These are phyloP conservation scores for Drosophila arawakana DNA, from an alignment of 1,140 invertebrate species.

Conservation along the genomic window DNA sequence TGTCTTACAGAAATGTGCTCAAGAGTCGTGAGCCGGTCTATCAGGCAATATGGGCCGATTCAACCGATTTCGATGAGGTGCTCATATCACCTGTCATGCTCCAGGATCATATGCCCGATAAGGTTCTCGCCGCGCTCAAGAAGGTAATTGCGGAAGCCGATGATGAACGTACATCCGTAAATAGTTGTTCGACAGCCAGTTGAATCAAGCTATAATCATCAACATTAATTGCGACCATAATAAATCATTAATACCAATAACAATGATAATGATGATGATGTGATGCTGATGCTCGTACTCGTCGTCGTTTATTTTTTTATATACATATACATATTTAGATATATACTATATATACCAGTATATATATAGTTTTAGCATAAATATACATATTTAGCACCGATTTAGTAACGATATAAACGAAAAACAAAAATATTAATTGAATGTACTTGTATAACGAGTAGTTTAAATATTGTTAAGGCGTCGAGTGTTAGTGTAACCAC, in stretches of 20 bases:
- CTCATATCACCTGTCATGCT: slow-evolving; percentile 96
- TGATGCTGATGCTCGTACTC: slow-evolving; percentile 39
- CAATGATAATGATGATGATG: slow-evolving; percentile 36
- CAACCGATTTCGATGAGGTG: slow-evolving; percentile 95
- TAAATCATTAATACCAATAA: slow-evolving; percentile 20
- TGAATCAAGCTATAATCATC: slow-evolving; percentile 34
- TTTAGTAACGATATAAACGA: slow-evolving; percentile 8
- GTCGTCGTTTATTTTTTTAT: slow-evolving; percentile 23
- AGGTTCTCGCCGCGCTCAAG: slow-evolving; percentile 93
- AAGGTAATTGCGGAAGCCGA: slow-evolving; percentile 88
- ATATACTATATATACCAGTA: slow-evolving; percentile 2
- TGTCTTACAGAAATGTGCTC: slow-evolving; percentile 87
- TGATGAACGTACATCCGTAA: slow-evolving; percentile 69
- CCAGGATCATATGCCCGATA: slow-evolving; percentile 97
- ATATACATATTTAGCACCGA: slow-evolving; percentile 10
- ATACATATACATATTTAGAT: slow-evolving; percentile 1
- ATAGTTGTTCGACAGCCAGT: slow-evolving; percentile 79
- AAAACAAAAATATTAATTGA: slow-evolving; percentile 5
- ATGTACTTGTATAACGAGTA: slow-evolving; percentile 33
- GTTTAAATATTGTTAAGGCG: slow-evolving; percentile 21
- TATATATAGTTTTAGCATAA: slow-evolving; percentile 11
- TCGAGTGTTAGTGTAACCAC: slow-evolving; percentile 21
- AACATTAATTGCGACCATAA: slow-evolving; percentile 3
- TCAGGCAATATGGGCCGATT: slow-evolving; percentile 95
- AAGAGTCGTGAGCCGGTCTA: slow-evolving; percentile 92